Percentiles rank a stretch among this genome's conserved stretches.
Conservation (phyloP, 2,113 vertebrate species). For the Lanius ludovicianus region DNA sequence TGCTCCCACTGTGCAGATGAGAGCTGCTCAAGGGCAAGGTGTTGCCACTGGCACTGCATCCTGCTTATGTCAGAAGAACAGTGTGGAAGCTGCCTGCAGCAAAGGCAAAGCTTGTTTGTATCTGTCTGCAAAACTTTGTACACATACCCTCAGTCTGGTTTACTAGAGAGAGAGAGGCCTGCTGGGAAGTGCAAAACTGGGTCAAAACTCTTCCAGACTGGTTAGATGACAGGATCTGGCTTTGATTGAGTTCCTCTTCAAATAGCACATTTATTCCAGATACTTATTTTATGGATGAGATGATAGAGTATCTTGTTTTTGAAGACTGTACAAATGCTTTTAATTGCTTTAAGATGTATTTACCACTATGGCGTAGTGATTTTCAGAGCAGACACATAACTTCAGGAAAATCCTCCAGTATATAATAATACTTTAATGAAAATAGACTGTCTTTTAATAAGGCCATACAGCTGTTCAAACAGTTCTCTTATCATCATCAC, state of each 20-base stretch:
- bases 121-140: background rate
- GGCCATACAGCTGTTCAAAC: background rate
- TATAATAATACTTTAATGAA: background rate
- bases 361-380: background rate
- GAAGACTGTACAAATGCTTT: background rate
- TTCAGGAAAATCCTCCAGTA: background rate
- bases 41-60: background rate
- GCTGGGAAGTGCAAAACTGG: background rate
- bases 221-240: background rate
- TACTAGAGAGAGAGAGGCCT: background rate
- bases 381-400: background rate
- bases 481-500: background rate
- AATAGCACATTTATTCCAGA: background rate
- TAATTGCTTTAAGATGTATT: background rate
- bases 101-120: background rate
- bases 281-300: background rate
- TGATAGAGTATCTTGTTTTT: background rate
- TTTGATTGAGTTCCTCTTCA: background rate
- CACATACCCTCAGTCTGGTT: background rate
- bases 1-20: rapidly evolving
- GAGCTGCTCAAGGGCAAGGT: constrained; percentile 26
- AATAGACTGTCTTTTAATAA: background rate
- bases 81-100: background rate
- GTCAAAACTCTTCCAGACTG: background rate
- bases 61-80: background rate